These are phyloP conservation scores for Drosophila robusta DNA, from an alignment of 2,888 invertebrate species.

Conservation along the genomic window DNA sequence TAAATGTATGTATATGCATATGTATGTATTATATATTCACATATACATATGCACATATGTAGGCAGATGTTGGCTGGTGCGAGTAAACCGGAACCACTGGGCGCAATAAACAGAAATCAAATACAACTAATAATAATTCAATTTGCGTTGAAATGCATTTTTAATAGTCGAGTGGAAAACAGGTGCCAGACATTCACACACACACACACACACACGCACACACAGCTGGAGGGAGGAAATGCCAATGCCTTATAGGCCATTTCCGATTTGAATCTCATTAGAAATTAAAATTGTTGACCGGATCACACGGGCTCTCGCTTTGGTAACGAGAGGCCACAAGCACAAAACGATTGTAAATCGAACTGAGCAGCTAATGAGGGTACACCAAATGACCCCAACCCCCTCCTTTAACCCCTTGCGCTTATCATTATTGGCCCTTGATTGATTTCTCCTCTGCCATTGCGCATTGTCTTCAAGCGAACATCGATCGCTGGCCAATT, in stretches of 20 bases:
- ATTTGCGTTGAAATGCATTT: conserved; percentile 60
- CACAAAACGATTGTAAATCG: background rate
- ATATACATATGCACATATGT: background rate
- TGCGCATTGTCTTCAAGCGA: background rate
- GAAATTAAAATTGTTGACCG: conserved; percentile 32
- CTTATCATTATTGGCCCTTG: conserved; percentile 17
- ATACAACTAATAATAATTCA: conserved; percentile 46
- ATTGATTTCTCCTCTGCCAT: conserved; percentile 29
- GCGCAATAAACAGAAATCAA: conserved; percentile 9
- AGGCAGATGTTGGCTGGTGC: background rate
- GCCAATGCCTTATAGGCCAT: conserved; percentile 43
- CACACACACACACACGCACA: background rate
- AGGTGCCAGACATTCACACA: conserved; percentile 9
- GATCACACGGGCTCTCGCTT: conserved; percentile 7
- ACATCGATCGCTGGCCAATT: conserved; percentile 13
- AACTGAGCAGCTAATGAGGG: conserved; percentile 12
- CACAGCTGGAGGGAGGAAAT: conserved; percentile 37
- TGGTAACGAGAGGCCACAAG: background rate
- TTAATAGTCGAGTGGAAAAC: conserved; percentile 54
- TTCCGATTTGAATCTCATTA: conserved; percentile 61
- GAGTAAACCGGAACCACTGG: conserved; percentile 33
- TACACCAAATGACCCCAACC: background rate
- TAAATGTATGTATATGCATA: background rate
- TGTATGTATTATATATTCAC: no score
- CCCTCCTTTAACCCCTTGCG: background rate